phyloP scores from a whole-genome alignment of 2,888 invertebrate species.

The Oithona nana region DNA sequence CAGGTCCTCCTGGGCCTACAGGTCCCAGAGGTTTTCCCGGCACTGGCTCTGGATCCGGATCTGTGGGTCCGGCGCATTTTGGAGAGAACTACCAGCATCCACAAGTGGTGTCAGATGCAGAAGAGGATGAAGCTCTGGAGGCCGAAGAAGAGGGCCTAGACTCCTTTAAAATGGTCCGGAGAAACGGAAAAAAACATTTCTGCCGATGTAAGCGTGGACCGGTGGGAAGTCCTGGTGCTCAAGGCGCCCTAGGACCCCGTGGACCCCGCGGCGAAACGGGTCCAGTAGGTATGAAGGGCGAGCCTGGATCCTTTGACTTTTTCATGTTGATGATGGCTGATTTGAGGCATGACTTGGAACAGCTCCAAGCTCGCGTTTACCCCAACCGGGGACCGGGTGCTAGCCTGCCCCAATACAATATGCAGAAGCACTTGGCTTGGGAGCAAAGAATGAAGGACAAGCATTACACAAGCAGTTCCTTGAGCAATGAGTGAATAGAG shows the following conservation, averaged over 20 bases:
- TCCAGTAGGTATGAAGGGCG: slow-evolving; percentile 38
- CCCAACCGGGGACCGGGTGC: background rate
- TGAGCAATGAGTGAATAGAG: no score
- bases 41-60: no score
- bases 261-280: slow-evolving; percentile 40
- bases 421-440: background rate
- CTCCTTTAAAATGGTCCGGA: background rate
- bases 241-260: slow-evolving; percentile 41
- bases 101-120: slow-evolving; percentile 2
- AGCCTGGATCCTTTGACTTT: slow-evolving; percentile 42
- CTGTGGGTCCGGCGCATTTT: slow-evolving; percentile 3
- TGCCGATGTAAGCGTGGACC: slow-evolving; percentile 46
- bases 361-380: slow-evolving; percentile 1
- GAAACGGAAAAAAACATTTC: slow-evolving; percentile 24
- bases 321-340: slow-evolving; percentile 40
- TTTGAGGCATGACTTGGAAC: slow-evolving; percentile 17
- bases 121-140: slow-evolving; percentile 12
- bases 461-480: no score
- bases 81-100: background rate
- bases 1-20: slow-evolving; percentile 31
- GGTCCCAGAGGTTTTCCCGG: slow-evolving; percentile 22
- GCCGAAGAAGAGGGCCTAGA: slow-evolving; percentile 1
- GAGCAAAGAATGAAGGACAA: background rate
- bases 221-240: slow-evolving; percentile 42
- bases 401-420: background rate